Evolutionary conservation across 2,113 vertebrate genomes (phyloP).

Genomic region (Festucalex cinctus): DNA sequence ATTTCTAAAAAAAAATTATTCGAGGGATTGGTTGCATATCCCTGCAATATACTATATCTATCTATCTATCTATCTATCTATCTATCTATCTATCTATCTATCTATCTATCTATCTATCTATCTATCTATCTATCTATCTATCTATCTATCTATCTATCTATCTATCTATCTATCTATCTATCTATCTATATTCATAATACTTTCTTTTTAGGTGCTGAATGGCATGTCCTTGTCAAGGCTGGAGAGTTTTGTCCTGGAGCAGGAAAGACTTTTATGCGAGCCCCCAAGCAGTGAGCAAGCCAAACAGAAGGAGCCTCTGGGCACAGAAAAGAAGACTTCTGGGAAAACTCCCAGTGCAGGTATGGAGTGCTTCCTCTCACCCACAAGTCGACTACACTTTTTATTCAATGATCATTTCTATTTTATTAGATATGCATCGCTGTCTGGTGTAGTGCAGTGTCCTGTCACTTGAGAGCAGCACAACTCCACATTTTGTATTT

Average conservation of each 20-base stretch:
- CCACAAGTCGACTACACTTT: not conserved
- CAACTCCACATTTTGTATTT: not conserved
- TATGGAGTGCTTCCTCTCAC: constrained; percentile 10
- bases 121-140: too few relatives aligned
- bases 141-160: too few relatives aligned
- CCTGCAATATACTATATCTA: too few relatives aligned
- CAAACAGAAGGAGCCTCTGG: constrained; percentile 10
- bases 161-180: too few relatives aligned
- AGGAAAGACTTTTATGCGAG: constrained; percentile 71
- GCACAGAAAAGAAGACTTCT: constrained; percentile 30
- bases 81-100: too few relatives aligned
- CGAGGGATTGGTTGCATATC: too few relatives aligned
- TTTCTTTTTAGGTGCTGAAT: constrained; percentile 72
- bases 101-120: too few relatives aligned
- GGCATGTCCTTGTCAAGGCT: constrained; percentile 75
- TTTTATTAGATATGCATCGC: too few relatives aligned
- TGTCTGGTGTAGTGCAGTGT: constrained; percentile 11
- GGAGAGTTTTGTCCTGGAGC: constrained; percentile 84
- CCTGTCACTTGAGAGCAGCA: constrained; percentile 38
- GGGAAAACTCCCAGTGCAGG: constrained; percentile 59
- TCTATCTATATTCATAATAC: too few relatives aligned
- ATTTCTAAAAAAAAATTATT: too few relatives aligned
- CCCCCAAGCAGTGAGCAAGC: constrained; percentile 18
- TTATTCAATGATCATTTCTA: not conserved
- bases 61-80: too few relatives aligned